Evolutionary conservation across 2,113 vertebrate genomes (phyloP).

Genomic region (Leptocoma aspasia): DNA sequence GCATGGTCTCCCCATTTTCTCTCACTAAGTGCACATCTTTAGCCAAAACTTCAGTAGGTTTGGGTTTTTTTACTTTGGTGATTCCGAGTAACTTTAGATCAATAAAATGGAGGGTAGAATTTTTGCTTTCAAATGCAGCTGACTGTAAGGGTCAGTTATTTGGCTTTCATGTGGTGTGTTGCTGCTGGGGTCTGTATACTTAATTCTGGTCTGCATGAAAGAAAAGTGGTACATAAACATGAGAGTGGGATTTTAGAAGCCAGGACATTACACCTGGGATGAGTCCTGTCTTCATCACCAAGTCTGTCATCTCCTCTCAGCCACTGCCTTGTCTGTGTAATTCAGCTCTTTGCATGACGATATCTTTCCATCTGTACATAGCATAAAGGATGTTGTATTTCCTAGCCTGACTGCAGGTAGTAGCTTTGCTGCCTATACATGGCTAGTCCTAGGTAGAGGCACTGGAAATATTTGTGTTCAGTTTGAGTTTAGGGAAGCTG

Average conservation of each 20-base stretch:
- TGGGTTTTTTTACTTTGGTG: not conserved
- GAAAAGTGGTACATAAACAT: not conserved
- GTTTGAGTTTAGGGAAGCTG: not conserved
- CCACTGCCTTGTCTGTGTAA: not conserved
- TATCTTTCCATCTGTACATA: not conserved
- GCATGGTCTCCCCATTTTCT: not conserved
- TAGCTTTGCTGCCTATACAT: not conserved
- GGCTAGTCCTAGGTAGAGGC: not conserved
- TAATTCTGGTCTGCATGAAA: not conserved
- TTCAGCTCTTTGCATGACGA: not conserved
- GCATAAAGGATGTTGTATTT: not conserved
- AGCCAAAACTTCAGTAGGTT: not conserved
- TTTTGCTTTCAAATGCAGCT: not conserved
- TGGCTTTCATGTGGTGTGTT: not conserved
- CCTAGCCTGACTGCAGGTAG: not conserved
- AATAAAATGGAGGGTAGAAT: not conserved
- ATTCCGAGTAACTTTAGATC: not conserved
- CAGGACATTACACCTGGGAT: not conserved
- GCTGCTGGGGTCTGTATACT: not conserved
- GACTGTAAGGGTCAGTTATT: not conserved
- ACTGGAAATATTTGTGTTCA: not conserved
- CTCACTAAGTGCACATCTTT: not conserved
- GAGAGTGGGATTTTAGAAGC: not conserved
- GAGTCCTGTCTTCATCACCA: not conserved
- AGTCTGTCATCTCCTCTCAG: not conserved